Percentiles rank a stretch among this genome's conserved stretches.
These are phyloP conservation scores for Corticium candelabrum DNA, from an alignment of 37 sponge, comb jelly and placozoan species.

Conservation along the genomic window DNA sequence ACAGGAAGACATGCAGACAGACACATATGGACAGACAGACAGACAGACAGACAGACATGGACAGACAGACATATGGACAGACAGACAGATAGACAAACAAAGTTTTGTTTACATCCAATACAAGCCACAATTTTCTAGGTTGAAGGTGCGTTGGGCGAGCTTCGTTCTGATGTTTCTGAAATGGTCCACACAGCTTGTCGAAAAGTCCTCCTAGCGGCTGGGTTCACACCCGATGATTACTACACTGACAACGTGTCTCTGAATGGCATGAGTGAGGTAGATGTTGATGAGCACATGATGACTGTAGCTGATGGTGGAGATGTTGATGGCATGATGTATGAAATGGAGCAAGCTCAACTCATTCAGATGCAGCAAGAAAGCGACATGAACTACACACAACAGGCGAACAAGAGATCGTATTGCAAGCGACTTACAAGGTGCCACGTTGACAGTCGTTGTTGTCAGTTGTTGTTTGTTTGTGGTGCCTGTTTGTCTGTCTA, in stretches of 20 bases:
- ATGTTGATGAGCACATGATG: not conserved
- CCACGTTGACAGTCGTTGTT: not conserved
- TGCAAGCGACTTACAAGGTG: constrained; percentile 56
- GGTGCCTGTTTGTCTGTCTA: constrained; percentile 5
- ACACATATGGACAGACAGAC: no score
- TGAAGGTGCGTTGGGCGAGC: constrained; percentile 46
- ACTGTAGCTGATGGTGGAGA: not conserved
- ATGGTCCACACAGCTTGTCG: constrained; percentile 72
- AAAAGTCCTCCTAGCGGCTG: constrained; percentile 54
- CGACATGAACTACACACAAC: constrained; percentile 76
- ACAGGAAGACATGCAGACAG: no score
- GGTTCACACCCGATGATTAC: constrained; percentile 72
- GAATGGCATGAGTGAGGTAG: not conserved
- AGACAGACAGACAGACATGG: no score
- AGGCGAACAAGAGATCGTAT: constrained; percentile 81
- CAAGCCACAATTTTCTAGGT: constrained; percentile 34
- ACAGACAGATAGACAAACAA: no score
- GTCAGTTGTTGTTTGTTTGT: not conserved
- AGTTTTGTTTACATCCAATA: not conserved
- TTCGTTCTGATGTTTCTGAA: constrained; percentile 46
- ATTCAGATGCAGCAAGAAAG: constrained; percentile 30
- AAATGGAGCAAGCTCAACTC: not conserved
- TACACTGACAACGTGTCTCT: constrained; percentile 6
- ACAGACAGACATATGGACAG: no score
- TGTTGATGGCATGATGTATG: not conserved